Conservation (phyloP, 2,113 vertebrate species). For the Psilopsiagon aurifrons region DNA sequence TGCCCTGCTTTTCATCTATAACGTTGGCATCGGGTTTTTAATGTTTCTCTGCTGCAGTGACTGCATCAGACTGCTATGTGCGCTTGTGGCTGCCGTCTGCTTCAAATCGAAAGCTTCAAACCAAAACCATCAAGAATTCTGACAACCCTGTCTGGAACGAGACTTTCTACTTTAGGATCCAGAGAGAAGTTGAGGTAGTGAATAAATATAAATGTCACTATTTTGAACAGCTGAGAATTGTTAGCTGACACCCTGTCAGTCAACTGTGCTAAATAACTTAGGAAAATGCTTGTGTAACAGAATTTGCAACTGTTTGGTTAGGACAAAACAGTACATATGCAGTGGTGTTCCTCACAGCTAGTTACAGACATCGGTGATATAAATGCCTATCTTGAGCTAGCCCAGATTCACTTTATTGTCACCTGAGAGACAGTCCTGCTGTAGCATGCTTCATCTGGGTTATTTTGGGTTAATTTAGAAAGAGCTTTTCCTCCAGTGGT, state of each 20-base stretch:
- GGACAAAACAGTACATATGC: background rate
- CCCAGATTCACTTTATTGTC: background rate
- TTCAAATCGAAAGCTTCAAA: constrained; percentile 69
- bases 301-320: background rate
- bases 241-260: background rate
- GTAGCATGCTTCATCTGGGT: background rate
- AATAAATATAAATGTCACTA: background rate
- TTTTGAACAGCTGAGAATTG: background rate
- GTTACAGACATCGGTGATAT: background rate
- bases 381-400: background rate
- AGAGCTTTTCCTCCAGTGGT: background rate
- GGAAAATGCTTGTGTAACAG: background rate
- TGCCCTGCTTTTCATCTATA: background rate
- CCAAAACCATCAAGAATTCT: constrained; percentile 77
- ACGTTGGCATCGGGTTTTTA: background rate
- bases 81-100: constrained; percentile 82
- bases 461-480: background rate
- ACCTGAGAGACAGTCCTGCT: background rate
- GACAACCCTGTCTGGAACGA: constrained; percentile 85
- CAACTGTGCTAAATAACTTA: background rate
- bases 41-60: constrained; percentile 66
- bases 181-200: constrained; percentile 81
- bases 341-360: background rate
- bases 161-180: constrained; percentile 83
- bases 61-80: constrained; percentile 82